Base-by-base conservation (phyloP, 1,140 invertebrate genomes). In the Galleria mellonella region DNA sequence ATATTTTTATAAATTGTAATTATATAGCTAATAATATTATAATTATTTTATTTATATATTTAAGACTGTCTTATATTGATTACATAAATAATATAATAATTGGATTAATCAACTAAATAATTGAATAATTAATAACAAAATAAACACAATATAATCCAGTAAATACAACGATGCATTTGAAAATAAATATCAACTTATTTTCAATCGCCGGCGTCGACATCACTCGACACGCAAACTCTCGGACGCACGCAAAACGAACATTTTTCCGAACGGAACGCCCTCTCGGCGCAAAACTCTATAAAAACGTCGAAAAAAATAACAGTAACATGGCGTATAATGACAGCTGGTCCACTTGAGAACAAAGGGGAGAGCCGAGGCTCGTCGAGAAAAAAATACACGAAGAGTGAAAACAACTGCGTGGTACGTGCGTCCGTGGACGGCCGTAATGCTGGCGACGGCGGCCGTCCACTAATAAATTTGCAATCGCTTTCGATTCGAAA, bases 251-350 rank as follows among this genome's bases (percentile, higher is more conserved):
- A 83, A 85, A 85, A 76, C 77, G 82, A 78, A 74, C 77, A 85
- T 85, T 83, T 83, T 85, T 81, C 78, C 71, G 68, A 78, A 82
- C 73, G 73, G 71, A 76, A 78, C 78, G 72, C 82, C 79, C 75
- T 81, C 72, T 75, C 70, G 56, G 78, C 72, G 77, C 67, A 82
- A 85, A 85, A 85, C 78, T 85, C 76, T 83, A 85, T 85, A 75
- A 85, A 83, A 85, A 82, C 78, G 83, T 79, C 81, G 74, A 86
- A 85, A 86, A 82, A 86, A 85, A 36, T 77, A 85, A 86, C 81
- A 81, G 83, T 86, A 86, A 83, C 85, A 86, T 87, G 76, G 81
- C 82, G 78, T 78, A 87, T 86, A 87, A 87, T 87, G 85, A 87
- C 85, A 87, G 85, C 85, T 86, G 85, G 85, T 82, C 82, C 85